Evolutionary conservation across 2,888 invertebrate genomes (phyloP), one percentile per base, ranked within the genome.

Genomic region (Argyresthia albistria): DNA sequence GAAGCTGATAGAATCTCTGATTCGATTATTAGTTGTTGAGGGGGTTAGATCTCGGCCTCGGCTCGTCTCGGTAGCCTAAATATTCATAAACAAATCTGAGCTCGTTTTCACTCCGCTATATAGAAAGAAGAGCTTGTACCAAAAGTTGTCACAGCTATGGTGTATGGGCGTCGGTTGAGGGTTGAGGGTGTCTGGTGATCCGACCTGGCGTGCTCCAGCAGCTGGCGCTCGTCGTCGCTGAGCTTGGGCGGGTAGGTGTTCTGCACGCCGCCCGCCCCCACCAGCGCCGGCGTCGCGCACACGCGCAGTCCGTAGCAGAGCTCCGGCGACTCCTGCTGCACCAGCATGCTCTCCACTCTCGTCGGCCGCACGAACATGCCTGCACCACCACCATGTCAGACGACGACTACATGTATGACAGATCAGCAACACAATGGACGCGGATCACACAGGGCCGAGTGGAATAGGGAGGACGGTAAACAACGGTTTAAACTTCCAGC

Each of bases 261-360:
- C 1, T 59, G 53, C 25, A 84, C 66, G 52, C 86, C 86, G 0
- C 60, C 61, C 9, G 63, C 65, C 42, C 80, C 76, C 0, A 84
- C 59, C 0, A 67, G 76, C 48, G 84, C 61, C 0, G 86, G 83
- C 0, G 81, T 75, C 6, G 84, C 75, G 53, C 84, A 86, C 6
- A 71, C 59, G 11, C 60, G 46, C 78, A 86, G 69, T n/a, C 63
- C 58, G 0, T 81, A 76, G 45, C 76, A 61, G 0, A 47, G 65
- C 52, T 84, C 58, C 0, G 81, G 76, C 43, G 76, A 61, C 0
- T 48, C 65, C 51, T 83, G 83, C 52, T 84, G 76, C n/a, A 86
- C 84, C 2, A 86, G 56, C 0, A 82, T 86, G 39, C 86, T 84
- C 63, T 84, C 84, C 37, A 84, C 69, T 55, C 71, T 70, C 2